These are phyloP conservation scores for Hystrix cristata DNA, from an alignment of 2,113 vertebrate species.

Conservation along the genomic window DNA sequence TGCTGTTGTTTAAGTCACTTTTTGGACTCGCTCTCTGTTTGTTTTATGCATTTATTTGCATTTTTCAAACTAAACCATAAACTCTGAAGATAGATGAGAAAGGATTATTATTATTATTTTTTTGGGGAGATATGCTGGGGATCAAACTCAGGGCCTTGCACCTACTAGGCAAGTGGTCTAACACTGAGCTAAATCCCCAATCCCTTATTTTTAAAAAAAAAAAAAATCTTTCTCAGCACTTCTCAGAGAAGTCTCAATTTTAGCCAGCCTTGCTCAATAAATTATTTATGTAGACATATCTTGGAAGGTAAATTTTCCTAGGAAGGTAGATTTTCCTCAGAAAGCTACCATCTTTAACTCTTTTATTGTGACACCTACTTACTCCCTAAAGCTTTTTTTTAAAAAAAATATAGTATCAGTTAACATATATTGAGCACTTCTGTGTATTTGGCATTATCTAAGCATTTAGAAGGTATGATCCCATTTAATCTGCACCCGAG, in stretches of 20 bases:
- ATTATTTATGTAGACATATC: constrained; percentile 61
- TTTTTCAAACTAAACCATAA: constrained; percentile 47
- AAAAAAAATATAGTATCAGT: background rate
- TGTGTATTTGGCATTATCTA: background rate
- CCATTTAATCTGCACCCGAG: background rate
- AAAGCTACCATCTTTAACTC: constrained; percentile 27
- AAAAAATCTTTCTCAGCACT: background rate
- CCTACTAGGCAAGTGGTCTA: too few relatives aligned
- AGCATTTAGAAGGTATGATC: background rate
- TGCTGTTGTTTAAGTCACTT: constrained; percentile 20
- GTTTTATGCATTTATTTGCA: constrained; percentile 53
- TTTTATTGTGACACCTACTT: constrained; percentile 30
- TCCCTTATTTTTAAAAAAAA: too few relatives aligned
- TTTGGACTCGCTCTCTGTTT: constrained; percentile 14
- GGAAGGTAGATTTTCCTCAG: constrained; percentile 44
- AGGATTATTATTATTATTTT: background rate
- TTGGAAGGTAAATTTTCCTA: constrained; percentile 39
- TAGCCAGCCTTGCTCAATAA: constrained; percentile 41
- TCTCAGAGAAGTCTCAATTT: constrained; percentile 39
- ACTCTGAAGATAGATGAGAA: background rate
- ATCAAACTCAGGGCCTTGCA: too few relatives aligned
- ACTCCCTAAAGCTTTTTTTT: constrained; percentile 20
- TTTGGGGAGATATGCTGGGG: too few relatives aligned
- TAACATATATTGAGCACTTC: background rate
- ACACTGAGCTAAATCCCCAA: too few relatives aligned